Evolutionary conservation across 2,113 vertebrate genomes (phyloP), one percentile per base, ranked within the genome.

Genomic region (Myxocyprinus asiaticus): DNA sequence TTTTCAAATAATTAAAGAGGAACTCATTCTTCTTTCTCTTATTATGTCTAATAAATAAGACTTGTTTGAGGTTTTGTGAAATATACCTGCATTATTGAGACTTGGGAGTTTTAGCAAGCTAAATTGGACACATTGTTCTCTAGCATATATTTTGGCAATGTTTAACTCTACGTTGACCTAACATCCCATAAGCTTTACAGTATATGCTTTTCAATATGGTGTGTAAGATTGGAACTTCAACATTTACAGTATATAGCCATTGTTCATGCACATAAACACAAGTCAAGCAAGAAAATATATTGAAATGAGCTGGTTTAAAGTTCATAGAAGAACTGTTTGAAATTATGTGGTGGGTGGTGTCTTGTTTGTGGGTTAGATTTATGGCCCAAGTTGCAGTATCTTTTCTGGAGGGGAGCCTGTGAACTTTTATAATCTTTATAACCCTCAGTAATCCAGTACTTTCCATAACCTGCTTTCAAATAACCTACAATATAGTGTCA

Each of bases 281-380:
- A 56, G n/a, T 48, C 76, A 78, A 47, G 15, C 22, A 78, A 81
- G 45, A 56, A 71, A 70, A 17, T 59, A 71, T 74, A 75, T 12
- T 68, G 59, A 63, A 33, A 48, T 47, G 77, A 70, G 69, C 61
- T 56, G 48, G 63, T 69, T 78, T 50, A 82, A 76, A 56, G 62
- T 76, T 78, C 47, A 65, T 48, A 65, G 9, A 73, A 75, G 67
- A 72, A 50, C 71, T 85, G 78, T 76, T 85, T 82, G 63, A 22
- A 75, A 82, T 84, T 85, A 80, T 76, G 44, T 64, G 62, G 48
- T 44, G 63, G 22, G 22, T 33, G 61, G 67, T 81, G 56, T 42
- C 17, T 10, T 84, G 47, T 83, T 84, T 78, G 82, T 76, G 47
- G 80, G 9, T 15, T 9, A 59, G 76, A 82, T 78, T 83, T 71